Evolutionary conservation across 2,888 invertebrate species (phyloP).

Genomic region (Polyommatus iphigenia): DNA sequence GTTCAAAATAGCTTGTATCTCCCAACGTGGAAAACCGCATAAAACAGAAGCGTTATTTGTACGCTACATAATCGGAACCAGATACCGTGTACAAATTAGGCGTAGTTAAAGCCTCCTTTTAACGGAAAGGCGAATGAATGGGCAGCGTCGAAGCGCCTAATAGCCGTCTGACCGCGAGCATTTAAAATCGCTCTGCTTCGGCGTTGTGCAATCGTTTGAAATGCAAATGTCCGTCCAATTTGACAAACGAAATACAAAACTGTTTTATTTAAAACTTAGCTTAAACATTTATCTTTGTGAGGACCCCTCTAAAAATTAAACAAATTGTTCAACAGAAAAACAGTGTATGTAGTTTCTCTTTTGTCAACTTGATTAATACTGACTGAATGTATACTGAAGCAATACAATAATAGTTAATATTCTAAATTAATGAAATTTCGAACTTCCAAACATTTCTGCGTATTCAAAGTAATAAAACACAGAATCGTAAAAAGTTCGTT

Average conservation of each 20-base stretch:
- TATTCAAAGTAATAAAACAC: too few species aligned
- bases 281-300: slow-evolving; percentile 23
- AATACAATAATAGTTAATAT: too few species aligned
- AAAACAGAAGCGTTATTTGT: not conserved
- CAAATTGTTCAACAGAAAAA: too few species aligned
- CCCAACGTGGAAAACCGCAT: not conserved
- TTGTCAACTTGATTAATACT: too few species aligned
- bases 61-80: slow-evolving; percentile 61
- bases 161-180: slow-evolving; percentile 54
- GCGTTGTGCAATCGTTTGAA: slow-evolving; percentile 46
- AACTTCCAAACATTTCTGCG: too few species aligned
- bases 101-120: slow-evolving; percentile 75
- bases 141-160: slow-evolving; percentile 49
- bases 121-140: slow-evolving; percentile 75
- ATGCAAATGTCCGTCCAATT: slow-evolving; percentile 49
- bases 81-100: slow-evolving; percentile 73
- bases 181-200: slow-evolving; percentile 59
- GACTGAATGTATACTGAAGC: too few species aligned
- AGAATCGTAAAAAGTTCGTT: too few species aligned
- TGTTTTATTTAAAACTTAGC: slow-evolving; percentile 26
- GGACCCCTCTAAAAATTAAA: not conserved
- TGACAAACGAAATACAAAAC: slow-evolving; percentile 42
- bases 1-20: too few species aligned
- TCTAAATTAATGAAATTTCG: too few species aligned
- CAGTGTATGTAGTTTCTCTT: too few species aligned